Conservation (phyloP, 2,888 invertebrate species). For the Caenorhabditis japonica region DNA sequence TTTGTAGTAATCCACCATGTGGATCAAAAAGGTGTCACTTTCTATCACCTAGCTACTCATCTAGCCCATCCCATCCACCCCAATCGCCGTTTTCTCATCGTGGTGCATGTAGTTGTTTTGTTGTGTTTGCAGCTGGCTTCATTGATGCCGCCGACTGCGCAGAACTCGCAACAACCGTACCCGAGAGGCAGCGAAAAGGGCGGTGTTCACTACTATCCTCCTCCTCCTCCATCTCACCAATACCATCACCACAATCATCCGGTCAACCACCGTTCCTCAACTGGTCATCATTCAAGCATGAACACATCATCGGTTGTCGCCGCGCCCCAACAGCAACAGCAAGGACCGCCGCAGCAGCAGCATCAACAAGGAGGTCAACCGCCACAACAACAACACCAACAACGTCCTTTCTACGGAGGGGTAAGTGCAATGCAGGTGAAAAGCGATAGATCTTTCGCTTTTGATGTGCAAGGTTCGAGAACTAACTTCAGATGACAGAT, state of each 20-base stretch:
- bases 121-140: slow-evolving; percentile 45
- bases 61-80: not conserved
- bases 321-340: slow-evolving; percentile 21
- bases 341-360: slow-evolving; percentile 21
- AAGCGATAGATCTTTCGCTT: no score
- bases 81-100: slow-evolving; percentile 17
- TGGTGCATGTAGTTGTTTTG: slow-evolving; percentile 34
- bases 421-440: not conserved
- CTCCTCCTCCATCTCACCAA: slow-evolving; percentile 9
- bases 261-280: slow-evolving; percentile 7
- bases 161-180: slow-evolving; percentile 33
- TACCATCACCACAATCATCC: slow-evolving; percentile 24
- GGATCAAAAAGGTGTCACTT: no score
- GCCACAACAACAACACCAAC: slow-evolving; percentile 21
- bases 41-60: no score
- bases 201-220: slow-evolving; percentile 28
- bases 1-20: no score
- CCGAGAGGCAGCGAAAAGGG: slow-evolving; percentile 41
- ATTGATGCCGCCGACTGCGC: slow-evolving; percentile 49
- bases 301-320: slow-evolving; percentile 41
- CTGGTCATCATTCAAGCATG: slow-evolving; percentile 41
- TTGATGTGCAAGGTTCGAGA: no score
- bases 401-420: slow-evolving; percentile 28
- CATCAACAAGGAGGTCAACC: slow-evolving; percentile 8
- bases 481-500: no score